These are phyloP conservation scores for Limenitis camilla DNA, from an alignment of 2,888 invertebrate genomes.

Conservation along the genomic window DNA sequence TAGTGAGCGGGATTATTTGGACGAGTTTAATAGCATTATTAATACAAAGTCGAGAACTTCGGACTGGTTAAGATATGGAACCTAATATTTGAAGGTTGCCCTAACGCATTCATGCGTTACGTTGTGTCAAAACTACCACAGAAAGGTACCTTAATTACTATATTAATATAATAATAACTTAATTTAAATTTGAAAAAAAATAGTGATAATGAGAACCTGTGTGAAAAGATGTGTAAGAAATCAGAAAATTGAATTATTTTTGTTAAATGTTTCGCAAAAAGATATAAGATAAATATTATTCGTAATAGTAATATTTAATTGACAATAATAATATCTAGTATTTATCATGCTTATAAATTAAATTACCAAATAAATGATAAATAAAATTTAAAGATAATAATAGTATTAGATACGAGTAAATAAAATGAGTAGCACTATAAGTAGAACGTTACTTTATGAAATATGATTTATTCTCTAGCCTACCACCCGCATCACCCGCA, in stretches of 20 bases:
- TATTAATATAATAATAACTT: too few relatives aligned
- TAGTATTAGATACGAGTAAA: neutral
- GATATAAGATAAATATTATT: too few relatives aligned
- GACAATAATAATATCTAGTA: neutral
- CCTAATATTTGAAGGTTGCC: conserved; percentile 35
- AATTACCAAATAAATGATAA: conserved; percentile 27
- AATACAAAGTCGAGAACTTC: conserved; percentile 33
- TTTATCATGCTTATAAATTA: neutral
- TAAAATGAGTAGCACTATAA: neutral
- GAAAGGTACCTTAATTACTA: conserved; percentile 5
- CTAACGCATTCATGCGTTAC: conserved; percentile 20
- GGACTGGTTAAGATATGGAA: conserved; percentile 39
- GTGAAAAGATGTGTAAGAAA: too few relatives aligned
- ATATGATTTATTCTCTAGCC: conserved; percentile 35
- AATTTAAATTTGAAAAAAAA: too few relatives aligned
- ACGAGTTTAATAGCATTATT: conserved; percentile 32
- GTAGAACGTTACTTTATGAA: neutral
- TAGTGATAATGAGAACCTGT: too few relatives aligned
- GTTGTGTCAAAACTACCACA: too few relatives aligned
- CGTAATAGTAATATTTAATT: too few relatives aligned
- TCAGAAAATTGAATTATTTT: too few relatives aligned
- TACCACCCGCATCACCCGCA: conserved; percentile 21
- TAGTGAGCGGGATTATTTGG: conserved; percentile 44
- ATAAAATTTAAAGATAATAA: conserved; percentile 18
- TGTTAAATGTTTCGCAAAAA: too few relatives aligned